A percentile compares a stretch with the other conserved stretches of the same genome.
phyloP scores from a whole-genome alignment of 1,140 invertebrate species.

The Bombyx mandarina region DNA sequence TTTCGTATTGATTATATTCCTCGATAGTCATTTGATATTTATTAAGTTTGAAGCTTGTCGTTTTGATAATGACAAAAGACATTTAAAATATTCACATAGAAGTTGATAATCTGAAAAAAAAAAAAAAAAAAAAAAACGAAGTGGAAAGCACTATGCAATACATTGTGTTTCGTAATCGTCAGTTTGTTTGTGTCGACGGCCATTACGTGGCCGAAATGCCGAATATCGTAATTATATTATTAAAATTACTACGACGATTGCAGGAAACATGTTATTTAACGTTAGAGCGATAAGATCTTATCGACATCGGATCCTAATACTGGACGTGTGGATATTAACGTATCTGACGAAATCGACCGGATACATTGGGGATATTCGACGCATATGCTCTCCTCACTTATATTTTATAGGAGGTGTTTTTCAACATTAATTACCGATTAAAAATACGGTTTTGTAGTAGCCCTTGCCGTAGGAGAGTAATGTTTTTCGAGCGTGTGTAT shows the following conservation, averaged over 20 bases:
- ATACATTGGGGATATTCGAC: conserved; percentile 41
- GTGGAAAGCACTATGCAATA: conserved; percentile 12
- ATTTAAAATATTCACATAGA: too few relatives aligned
- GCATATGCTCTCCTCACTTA: conserved; percentile 14
- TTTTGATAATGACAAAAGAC: too few relatives aligned
- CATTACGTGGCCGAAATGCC: conserved; percentile 38
- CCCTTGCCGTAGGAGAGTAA: too few relatives aligned
- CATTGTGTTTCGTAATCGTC: conserved; percentile 20
- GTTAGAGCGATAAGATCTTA: conserved; percentile 62
- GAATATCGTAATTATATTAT: conserved; percentile 65
- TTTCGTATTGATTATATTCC: too few relatives aligned
- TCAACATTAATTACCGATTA: too few relatives aligned
- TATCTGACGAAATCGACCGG: conserved; percentile 57
- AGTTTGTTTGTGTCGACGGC: conserved; percentile 20
- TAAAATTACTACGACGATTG: conserved; percentile 62
- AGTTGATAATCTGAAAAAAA: too few relatives aligned
- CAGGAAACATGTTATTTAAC: conserved; percentile 70
- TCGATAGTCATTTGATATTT: too few relatives aligned
- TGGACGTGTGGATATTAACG: conserved; percentile 70
- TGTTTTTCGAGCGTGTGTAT: too few relatives aligned
- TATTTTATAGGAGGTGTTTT: too few relatives aligned
- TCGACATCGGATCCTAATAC: conserved; percentile 58
- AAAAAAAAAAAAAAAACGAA: conserved; percentile 13
- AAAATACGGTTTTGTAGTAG: too few relatives aligned
- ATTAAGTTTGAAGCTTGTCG: too few relatives aligned